phyloP scores from a whole-genome alignment of 1,140 invertebrate genomes.

The Plodia interpunctella region DNA sequence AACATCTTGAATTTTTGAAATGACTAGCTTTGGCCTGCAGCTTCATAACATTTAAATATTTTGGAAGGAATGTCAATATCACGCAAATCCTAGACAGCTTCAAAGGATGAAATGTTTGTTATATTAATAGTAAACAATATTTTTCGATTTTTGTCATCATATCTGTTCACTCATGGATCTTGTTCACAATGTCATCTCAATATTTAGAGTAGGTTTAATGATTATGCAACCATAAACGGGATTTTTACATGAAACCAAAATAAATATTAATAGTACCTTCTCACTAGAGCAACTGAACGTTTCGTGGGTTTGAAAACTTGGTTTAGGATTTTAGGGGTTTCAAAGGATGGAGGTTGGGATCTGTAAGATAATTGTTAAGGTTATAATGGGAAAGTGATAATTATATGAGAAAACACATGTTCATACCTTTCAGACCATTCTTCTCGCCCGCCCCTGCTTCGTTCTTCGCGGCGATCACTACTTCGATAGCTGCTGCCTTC shows the following conservation, averaged over 20 bases:
- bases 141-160: no score
- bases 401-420: background rate
- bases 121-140: no score
- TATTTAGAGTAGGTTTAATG: background rate
- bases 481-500: conserved; percentile 86
- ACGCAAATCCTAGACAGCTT: no score
- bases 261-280: conserved; percentile 43
- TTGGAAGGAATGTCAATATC: no score
- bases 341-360: conserved; percentile 52
- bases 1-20: no score
- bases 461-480: conserved; percentile 83
- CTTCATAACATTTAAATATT: no score
- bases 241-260: background rate
- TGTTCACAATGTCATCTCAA: no score
- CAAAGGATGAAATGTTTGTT: no score
- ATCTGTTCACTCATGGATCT: no score
- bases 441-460: conserved; percentile 79
- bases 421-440: conserved; percentile 84
- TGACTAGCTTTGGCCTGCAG: no score
- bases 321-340: conserved; percentile 45
- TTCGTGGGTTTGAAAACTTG: conserved; percentile 48
- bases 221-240: background rate
- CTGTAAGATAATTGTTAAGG: conserved; percentile 35
- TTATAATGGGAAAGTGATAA: background rate
- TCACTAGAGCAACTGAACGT: conserved; percentile 39